Conservation (phyloP, 1,140 invertebrate genomes). For the Hirudo medicinalis region DNA sequence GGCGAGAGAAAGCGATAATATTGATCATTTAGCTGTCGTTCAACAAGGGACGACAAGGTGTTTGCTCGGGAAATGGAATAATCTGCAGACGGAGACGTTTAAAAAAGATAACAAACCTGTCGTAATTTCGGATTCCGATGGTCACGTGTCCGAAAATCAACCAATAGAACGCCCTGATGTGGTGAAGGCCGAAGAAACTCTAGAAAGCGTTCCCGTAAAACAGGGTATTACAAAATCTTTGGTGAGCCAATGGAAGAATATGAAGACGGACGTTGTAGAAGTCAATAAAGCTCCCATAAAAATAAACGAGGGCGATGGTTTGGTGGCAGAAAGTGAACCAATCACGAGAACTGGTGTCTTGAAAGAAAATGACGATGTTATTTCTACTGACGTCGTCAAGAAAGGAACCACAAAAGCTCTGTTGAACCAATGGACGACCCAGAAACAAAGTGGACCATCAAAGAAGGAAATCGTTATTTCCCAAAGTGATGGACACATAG, state of each 20-base stretch:
- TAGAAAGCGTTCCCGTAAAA: background rate
- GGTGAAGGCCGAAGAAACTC: conserved; percentile 13
- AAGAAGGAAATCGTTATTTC: background rate
- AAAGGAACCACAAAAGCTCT: conserved; percentile 13
- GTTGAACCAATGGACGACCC: conserved; percentile 7
- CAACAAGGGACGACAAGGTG: background rate
- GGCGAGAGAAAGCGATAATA: background rate
- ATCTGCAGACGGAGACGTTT: background rate
- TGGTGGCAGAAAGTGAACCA: conserved; percentile 19
- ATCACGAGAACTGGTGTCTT: conserved; percentile 12
- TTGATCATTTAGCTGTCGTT: background rate
- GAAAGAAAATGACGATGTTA: conserved; percentile 10
- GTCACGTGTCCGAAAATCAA: conserved; percentile 19
- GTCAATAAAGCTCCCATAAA: conserved; percentile 15
- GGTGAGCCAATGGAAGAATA: conserved; percentile 11
- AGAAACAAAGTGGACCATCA: background rate
- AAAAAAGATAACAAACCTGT: conserved; percentile 1
- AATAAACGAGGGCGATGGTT: conserved; percentile 16
- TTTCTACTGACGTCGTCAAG: background rate
- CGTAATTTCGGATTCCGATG: conserved; percentile 8
- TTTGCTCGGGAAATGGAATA: conserved; percentile 14
- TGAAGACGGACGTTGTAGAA: background rate
- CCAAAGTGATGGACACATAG: background rate
- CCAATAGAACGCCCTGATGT: conserved; percentile 16
- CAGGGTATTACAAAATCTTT: conserved; percentile 4